Percentiles rank a stretch among this genome's conserved stretches.
Conservation (phyloP, 2,797 vertebrate genomes). For the Channa striata region DNA sequence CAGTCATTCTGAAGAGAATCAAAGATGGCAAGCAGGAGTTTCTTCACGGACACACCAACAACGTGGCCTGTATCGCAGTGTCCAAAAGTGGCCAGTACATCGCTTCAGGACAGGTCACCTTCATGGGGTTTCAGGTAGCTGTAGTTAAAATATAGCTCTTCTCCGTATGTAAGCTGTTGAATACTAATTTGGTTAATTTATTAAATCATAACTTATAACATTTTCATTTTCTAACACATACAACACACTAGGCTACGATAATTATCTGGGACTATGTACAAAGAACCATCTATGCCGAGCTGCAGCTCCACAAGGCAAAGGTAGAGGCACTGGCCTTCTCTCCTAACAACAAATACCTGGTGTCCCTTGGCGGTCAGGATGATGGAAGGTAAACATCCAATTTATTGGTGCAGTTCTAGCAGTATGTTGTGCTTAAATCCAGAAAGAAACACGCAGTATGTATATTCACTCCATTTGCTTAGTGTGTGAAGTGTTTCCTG, state of each 20-base stretch:
- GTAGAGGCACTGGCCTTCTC: constrained; percentile 91
- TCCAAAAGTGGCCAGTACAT: constrained; percentile 88
- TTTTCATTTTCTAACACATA: not conserved
- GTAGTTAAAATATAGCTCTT: not conserved
- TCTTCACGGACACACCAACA: constrained; percentile 90
- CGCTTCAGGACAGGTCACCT: constrained; percentile 92
- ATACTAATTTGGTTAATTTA: not conserved
- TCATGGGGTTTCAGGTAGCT: constrained; percentile 91
- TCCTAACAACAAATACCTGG: constrained; percentile 88
- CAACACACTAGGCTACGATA: constrained; percentile 84
- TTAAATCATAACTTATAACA: not conserved
- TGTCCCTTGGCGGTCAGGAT: constrained; percentile 92
- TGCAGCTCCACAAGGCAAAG: constrained; percentile 90
- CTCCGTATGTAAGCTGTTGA: not conserved
- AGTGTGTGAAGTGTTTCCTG: constrained; percentile 1
- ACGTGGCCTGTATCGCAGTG: constrained; percentile 88
- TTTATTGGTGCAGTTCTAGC: not conserved
- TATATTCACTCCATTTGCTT: not conserved
- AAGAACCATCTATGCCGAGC: constrained; percentile 80
- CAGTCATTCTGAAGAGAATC: constrained; percentile 87
- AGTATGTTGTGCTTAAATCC: not conserved
- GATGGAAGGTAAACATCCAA: constrained; percentile 87
- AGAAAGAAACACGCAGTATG: not conserved
- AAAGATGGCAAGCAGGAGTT: constrained; percentile 86
- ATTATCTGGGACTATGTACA: constrained; percentile 91